phyloP scores from a whole-genome alignment of 2,797 vertebrate species.

The Gymnoscopelus braueri region DNA sequence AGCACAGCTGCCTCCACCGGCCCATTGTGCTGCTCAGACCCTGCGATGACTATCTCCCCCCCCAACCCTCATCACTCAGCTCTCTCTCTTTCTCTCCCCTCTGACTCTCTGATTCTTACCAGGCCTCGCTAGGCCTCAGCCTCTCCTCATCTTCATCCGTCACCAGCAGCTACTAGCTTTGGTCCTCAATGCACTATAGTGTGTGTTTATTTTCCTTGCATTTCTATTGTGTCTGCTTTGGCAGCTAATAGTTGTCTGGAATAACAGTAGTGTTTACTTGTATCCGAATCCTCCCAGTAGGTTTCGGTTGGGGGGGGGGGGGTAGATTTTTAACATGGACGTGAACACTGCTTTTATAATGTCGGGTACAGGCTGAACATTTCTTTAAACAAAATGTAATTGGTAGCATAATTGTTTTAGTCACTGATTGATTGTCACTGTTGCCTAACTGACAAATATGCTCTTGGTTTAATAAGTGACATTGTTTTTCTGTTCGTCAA shows the following conservation, averaged over 20 bases:
- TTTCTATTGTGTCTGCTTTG: not conserved
- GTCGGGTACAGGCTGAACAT: too few species aligned
- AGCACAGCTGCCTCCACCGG: slow-evolving; percentile 64
- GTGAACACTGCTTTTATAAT: not conserved
- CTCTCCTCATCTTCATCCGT: slow-evolving; percentile 36
- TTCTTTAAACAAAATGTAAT: not conserved
- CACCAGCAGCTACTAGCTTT: too few species aligned
- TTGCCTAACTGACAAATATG: not conserved
- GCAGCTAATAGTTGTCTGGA: not conserved
- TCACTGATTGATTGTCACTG: not conserved
- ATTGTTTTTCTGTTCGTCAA: too few species aligned
- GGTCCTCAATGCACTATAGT: slow-evolving; percentile 15
- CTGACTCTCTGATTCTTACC: slow-evolving; percentile 38
- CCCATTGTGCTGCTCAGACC: slow-evolving; percentile 62
- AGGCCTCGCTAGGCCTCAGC: slow-evolving; percentile 45
- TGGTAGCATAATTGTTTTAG: not conserved
- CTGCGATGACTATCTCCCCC: slow-evolving; percentile 60
- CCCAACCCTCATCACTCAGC: slow-evolving; percentile 49
- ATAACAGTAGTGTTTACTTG: slow-evolving; percentile 2
- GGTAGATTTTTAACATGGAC: not conserved
- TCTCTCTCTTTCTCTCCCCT: slow-evolving; percentile 18
- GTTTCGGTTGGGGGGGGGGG: too few species aligned
- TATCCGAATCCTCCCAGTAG: not conserved
- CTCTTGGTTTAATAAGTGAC: not conserved
- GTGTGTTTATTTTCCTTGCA: not conserved